These are phyloP conservation scores for Galemys pyrenaicus DNA, from an alignment of 2,113 vertebrate species.

Conservation along the genomic window DNA sequence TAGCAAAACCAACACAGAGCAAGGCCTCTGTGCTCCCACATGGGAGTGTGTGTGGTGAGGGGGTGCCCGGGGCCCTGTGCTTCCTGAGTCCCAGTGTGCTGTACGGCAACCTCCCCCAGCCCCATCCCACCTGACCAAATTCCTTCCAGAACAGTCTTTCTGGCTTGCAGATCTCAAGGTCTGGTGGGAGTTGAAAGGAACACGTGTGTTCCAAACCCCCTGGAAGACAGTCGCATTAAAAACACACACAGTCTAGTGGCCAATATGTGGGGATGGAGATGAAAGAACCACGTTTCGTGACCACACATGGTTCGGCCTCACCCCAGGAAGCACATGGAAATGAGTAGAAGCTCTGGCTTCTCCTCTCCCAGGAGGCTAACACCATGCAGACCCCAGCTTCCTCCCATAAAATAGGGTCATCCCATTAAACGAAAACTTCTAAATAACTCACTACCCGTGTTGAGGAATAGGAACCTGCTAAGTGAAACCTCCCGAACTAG, in stretches of 20 bases:
- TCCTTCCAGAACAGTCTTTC: constrained; percentile 58
- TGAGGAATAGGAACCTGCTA: not conserved
- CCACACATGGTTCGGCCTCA: constrained; percentile 24
- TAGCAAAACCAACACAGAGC: constrained; percentile 37
- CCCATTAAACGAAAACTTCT: not conserved
- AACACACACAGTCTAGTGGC: constrained; percentile 29
- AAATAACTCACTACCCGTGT: not conserved
- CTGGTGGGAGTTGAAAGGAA: constrained; percentile 74
- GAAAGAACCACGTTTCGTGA: constrained; percentile 53
- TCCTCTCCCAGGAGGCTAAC: not conserved
- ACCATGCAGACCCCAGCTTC: not conserved
- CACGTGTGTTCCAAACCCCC: constrained; percentile 63
- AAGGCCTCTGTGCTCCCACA: not conserved
- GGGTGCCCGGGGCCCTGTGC: not conserved
- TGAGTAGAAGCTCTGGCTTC: not conserved
- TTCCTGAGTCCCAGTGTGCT: not conserved
- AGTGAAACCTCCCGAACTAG: not conserved
- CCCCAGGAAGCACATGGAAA: not conserved
- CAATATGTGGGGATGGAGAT: constrained; percentile 49
- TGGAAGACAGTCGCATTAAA: constrained; percentile 45
- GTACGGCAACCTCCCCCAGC: not conserved
- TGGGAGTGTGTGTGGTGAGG: not conserved
- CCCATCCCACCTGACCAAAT: not conserved
- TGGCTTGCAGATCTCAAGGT: constrained; percentile 52
- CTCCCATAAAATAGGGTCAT: not conserved